Evolutionary conservation across 2,797 vertebrate genomes (phyloP).

Genomic region (Mormyrus proboscirostris): DNA sequence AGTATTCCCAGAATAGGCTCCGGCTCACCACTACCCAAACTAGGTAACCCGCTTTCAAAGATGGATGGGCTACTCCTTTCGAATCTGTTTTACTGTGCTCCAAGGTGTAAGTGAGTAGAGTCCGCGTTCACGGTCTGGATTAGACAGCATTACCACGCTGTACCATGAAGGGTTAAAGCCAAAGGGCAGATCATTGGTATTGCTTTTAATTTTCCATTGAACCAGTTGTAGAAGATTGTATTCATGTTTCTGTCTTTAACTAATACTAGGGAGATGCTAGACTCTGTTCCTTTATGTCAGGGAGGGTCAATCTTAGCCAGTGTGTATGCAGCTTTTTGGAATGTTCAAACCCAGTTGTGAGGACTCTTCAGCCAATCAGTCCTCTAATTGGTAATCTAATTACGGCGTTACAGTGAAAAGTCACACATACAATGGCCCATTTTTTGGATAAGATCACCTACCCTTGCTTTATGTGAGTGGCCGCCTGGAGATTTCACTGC

Average conservation of each 20-base stretch:
- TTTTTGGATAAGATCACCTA: background rate
- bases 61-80: background rate
- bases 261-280: background rate
- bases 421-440: background rate
- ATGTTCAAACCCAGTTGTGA: background rate
- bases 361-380: background rate
- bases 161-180: constrained; percentile 49
- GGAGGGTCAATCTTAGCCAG: constrained; percentile 46
- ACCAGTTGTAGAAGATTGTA: constrained; percentile 38
- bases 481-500: constrained; percentile 40
- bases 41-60: constrained; percentile 10
- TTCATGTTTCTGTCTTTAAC: background rate
- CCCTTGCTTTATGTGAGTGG: constrained; percentile 48
- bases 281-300: constrained; percentile 40
- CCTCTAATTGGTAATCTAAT: background rate
- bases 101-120: constrained; percentile 57
- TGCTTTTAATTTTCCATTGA: constrained; percentile 44
- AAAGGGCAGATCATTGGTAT: constrained; percentile 40
- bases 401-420: background rate
- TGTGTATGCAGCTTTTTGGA: background rate
- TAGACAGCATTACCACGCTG: constrained; percentile 59
- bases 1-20: background rate
- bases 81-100: constrained; percentile 37
- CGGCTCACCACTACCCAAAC: background rate
- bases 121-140: constrained; percentile 61